A percentile compares a stretch with the other conserved stretches of the same genome.
Conservation (phyloP, 2,113 vertebrate species). For the Phasianus colchicus region DNA sequence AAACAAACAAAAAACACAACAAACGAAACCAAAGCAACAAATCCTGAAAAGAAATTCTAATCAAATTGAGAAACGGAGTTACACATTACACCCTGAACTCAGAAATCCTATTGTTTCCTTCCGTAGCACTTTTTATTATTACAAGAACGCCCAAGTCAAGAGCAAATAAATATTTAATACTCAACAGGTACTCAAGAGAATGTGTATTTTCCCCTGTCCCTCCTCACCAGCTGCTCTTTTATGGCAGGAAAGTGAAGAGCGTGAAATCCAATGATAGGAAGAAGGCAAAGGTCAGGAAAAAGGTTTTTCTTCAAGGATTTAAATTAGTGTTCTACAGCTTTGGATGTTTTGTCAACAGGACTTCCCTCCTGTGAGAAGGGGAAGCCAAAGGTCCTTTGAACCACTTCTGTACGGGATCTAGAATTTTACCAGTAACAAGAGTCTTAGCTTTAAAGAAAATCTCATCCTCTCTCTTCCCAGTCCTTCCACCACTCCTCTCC, state of each 20-base stretch:
- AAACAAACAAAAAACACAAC: background rate
- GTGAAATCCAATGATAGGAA: constrained; percentile 67
- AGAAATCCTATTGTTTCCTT: background rate
- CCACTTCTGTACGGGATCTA: constrained; percentile 39
- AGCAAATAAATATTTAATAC: constrained; percentile 51
- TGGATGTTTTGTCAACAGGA: constrained; percentile 68
- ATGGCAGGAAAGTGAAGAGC: constrained; percentile 60
- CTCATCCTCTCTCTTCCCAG: background rate
- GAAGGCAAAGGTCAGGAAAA: constrained; percentile 67
- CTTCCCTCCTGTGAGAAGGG: constrained; percentile 50
- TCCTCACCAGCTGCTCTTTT: constrained; percentile 66
- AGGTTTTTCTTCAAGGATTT: constrained; percentile 62
- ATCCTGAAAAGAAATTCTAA: constrained; percentile 26
- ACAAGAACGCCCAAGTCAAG: background rate
- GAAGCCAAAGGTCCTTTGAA: constrained; percentile 62
- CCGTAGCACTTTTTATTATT: background rate
- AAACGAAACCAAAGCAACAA: background rate
- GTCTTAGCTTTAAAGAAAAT: constrained; percentile 26
- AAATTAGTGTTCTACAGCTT: constrained; percentile 59
- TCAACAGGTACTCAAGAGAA: constrained; percentile 51
- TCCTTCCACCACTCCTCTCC: constrained; percentile 20
- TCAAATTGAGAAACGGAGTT: background rate
- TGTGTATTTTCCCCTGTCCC: background rate
- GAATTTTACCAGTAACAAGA: constrained; percentile 38
- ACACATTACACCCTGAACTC: background rate